Evolutionary conservation across 2,797 vertebrate genomes (phyloP), one percentile per base, ranked within the genome.

Genomic region (Toxotes lorentzi): DNA sequence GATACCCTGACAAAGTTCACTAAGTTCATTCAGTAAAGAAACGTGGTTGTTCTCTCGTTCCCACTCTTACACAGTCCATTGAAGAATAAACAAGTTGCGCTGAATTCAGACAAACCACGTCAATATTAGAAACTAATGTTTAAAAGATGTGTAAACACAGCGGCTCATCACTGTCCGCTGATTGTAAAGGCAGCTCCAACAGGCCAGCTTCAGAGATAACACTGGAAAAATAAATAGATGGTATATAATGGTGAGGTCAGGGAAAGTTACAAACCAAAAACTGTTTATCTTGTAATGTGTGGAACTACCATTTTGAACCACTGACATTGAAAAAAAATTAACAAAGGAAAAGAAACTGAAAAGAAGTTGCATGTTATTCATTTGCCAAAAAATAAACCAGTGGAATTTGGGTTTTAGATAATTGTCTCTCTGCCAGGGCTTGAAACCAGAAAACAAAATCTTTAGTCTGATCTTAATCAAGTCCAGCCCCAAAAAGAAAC

Each of bases 191-290:
- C 24, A 38, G 27, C 57, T n/a, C 32, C 54, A 61, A 24, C 32
- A 27, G 76, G 74, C 24, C 53, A 45, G 63, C 57, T 50, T 70
- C 71, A 41, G 43, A 63, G 59, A 64, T 70, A 58, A 35, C 23
- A 3, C 62, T 82, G 85, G 70, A 83, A 89, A 86, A 23, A 76
- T 63, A 79, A 89, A 87, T 78, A 79, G 23, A 51, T 65, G 45
- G 19, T 34, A 12, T 38, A 40, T 50, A 45, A 30, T 41, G 5
- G 1, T 4, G 3, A 80, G 43, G 48, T 70, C 54, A 73, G 45
- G 50, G 17, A 41, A 47, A 48, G 34, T n/a, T 41, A 30, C 3
- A 53, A 63, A 41, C 41, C 41, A 16, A 62, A 43, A 30, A 60
- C 21, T n/a, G 16, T 50, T n/a, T 23, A 51, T 23, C 6, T 41